Conservation (phyloP, 2,797 vertebrate genomes). For the Tympanoctomys barrerae region DNA sequence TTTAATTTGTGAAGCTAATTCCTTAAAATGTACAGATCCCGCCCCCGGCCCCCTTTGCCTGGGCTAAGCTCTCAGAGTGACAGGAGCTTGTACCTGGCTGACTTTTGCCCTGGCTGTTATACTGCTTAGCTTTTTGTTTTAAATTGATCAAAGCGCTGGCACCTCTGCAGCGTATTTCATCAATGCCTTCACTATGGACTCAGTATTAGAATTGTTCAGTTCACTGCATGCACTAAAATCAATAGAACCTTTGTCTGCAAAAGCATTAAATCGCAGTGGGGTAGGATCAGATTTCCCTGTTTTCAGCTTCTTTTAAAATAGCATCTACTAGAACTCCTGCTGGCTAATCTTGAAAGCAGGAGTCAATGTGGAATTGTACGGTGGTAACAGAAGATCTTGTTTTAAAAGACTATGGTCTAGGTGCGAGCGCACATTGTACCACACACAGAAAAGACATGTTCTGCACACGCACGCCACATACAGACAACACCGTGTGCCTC, state of each 20-base stretch:
- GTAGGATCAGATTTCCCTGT: conserved; percentile 14
- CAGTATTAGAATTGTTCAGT: conserved; percentile 8
- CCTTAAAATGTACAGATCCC: not conserved
- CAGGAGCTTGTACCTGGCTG: not conserved
- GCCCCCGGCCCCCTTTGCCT: fast-evolving
- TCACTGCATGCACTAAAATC: conserved; percentile 11
- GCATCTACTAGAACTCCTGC: not conserved
- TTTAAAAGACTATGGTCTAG: not conserved
- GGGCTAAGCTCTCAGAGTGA: not conserved
- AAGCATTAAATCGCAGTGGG: not conserved
- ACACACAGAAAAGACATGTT: not conserved
- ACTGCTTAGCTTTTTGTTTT: not conserved
- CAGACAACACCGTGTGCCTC: too few relatives aligned
- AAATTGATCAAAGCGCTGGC: not conserved
- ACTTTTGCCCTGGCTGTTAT: not conserved
- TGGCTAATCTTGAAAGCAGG: not conserved
- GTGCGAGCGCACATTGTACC: too few relatives aligned
- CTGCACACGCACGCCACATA: too few relatives aligned
- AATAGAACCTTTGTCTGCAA: not conserved
- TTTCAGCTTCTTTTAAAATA: conserved; percentile 42
- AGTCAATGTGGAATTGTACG: not conserved
- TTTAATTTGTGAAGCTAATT: not conserved
- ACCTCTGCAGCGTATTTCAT: not conserved
- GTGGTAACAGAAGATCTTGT: not conserved
- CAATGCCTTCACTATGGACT: not conserved